Conservation (phyloP, 2,113 vertebrate species). For the Syngnathus floridae region DNA sequence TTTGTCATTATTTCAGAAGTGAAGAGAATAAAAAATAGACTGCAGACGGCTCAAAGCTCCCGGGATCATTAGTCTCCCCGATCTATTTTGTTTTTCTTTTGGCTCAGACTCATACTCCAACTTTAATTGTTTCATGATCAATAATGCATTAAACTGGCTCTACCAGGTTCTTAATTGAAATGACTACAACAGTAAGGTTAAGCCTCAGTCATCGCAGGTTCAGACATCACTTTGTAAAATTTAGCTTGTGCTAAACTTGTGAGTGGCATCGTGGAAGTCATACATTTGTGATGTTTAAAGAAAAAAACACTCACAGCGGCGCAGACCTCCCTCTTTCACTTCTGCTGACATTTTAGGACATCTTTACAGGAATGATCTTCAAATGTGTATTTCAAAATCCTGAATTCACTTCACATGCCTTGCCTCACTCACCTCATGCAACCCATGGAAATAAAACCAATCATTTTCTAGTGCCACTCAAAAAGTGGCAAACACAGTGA, state of each 20-base stretch:
- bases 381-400: no score
- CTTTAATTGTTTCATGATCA: conserved; percentile 37
- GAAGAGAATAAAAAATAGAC: not conserved
- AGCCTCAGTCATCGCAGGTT: not conserved
- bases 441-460: not conserved
- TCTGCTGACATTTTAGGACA: no score
- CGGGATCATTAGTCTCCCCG: conserved; percentile 31
- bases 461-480: not conserved
- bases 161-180: conserved; percentile 38
- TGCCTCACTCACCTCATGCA: not conserved
- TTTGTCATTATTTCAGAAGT: conserved; percentile 11
- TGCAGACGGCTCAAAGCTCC: conserved; percentile 18
- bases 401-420: not conserved
- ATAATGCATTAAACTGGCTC: conserved; percentile 43
- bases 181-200: conserved; percentile 18
- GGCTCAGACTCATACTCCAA: conserved; percentile 16
- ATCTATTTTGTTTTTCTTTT: conserved; percentile 34
- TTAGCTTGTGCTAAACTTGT: not conserved
- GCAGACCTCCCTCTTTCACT: no score
- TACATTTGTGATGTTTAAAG: not conserved
- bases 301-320: no score
- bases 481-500: not conserved
- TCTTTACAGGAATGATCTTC: no score
- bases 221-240: not conserved
- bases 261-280: not conserved